phyloP scores from a whole-genome alignment of 1,140 invertebrate genomes.

The Halesus radiatus region DNA sequence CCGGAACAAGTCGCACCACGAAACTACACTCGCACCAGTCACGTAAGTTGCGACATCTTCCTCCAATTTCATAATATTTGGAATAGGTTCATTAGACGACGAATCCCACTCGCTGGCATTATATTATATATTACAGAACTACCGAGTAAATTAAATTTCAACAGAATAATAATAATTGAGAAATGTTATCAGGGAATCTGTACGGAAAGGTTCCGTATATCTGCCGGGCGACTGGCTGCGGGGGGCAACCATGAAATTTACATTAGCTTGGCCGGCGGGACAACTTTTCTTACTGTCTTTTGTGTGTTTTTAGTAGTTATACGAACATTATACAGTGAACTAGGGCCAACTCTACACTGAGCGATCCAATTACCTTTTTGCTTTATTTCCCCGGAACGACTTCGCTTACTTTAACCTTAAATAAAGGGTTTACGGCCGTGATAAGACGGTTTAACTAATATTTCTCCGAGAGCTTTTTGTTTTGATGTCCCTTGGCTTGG shows the following conservation, averaged over 20 bases:
- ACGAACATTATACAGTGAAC: conserved; percentile 18
- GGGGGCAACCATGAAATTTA: conserved; percentile 53
- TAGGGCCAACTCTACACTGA: conserved; percentile 14
- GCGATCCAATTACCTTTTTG: conserved; percentile 46
- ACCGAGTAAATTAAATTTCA: neutral
- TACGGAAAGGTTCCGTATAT: no score
- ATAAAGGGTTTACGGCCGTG: conserved; percentile 39
- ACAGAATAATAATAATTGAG: neutral
- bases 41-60: no score
- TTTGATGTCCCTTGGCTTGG: conserved; percentile 1
- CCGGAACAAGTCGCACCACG: no score
- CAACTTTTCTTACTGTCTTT: conserved; percentile 50
- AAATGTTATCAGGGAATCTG: neutral
- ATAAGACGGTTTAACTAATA: conserved; percentile 40
- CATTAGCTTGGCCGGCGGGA: conserved; percentile 52
- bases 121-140: no score
- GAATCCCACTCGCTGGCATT: no score
- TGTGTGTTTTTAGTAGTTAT: conserved; percentile 38
- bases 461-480: conserved; percentile 16
- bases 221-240: conserved; percentile 4
- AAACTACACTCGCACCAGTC: no score
- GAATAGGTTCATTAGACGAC: no score
- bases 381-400: conserved; percentile 27
- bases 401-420: conserved; percentile 32
- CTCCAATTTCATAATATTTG: no score